Evolutionary conservation across 1,140 invertebrate genomes (phyloP), one percentile per base, ranked within the genome.

Genomic region (Drusus annulatus): DNA sequence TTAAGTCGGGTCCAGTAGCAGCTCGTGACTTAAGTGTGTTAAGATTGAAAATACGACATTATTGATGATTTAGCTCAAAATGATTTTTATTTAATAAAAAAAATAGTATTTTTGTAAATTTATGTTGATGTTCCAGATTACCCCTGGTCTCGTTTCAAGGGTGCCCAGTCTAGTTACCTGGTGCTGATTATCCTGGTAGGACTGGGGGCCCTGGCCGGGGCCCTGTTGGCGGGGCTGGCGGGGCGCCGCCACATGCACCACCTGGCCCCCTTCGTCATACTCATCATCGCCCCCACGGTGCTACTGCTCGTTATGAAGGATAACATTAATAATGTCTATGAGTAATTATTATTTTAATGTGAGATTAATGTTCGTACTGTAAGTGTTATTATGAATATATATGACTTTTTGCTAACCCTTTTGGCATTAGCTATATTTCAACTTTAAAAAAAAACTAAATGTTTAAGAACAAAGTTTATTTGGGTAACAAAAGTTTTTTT

Each of bases 81-180:
- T n/a, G n/a, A n/a, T n/a, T n/a, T n/a, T n/a, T n/a, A n/a, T n/a
- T n/a, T n/a, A n/a, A n/a, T n/a, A n/a, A n/a, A n/a, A n/a, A n/a
- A n/a, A n/a, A n/a, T n/a, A n/a, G n/a, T n/a, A n/a, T n/a, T n/a
- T n/a, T n/a, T n/a, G n/a, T n/a, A n/a, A 17, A 17, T 56, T 63
- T 25, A 63, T 28, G 58, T 60, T 19, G 15, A 21, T 63, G 17
- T 63, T 63, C 19, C 60, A 63, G 60, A 63, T 13, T 74, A 74
- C n/a, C 51, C 69, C 0, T 74, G 69, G 69, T n/a, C 69, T 4
- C 19, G n/a, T 8, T 25, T 25, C 23, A 56, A 16, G 17, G 50
- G 19, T 6, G 23, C 7, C n/a, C 50, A 54, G 50, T 74, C 50
- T 21, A 52, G 50, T 10, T 25, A 15, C n/a, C 21, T 74, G 50